Base-by-base conservation (phyloP, 2,888 invertebrate species). In the Platycheirus albimanus region DNA sequence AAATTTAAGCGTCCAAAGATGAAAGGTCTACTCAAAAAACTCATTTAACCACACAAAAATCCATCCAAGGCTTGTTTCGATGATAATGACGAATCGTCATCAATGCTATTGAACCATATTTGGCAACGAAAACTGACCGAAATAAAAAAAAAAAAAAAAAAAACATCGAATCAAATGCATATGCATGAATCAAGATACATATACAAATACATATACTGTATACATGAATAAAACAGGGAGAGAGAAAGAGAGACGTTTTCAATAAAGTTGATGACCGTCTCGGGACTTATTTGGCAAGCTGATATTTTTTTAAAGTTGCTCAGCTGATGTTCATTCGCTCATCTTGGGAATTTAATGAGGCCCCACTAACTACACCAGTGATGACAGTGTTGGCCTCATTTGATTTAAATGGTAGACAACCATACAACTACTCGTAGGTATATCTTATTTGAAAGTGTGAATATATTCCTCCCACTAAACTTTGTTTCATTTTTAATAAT, bases 91-190 rank as follows among this genome's bases (percentile, higher is more conserved):
- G 54, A 71, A 52, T 13, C 43, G 66, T 56, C 71, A 67, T 63
- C 72, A 81, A 67, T 76, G 70, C 33, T 76, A 66, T 49, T 52
- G 56, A 69, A 51, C 83, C 78, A 78, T 78, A 69, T 72, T 69
- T 74, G 72, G 78, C 51, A 56, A 61, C 24, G 64, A 49, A 49
- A 56, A 67, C 47, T 83, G 67, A 74, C 69, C 72, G 72, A 83
- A 49, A 78, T 72, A 45, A 30, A 77, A n/a, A n/a, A n/a, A n/a
- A n/a, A n/a, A n/a, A n/a, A n/a, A n/a, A n/a, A n/a, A n/a, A 63
- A 72, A 72, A 61, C 43, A 38, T 28, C 61, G 15, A 41, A 13
- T 24, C 30, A 30, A 38, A 47, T 69, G 47, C 36, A 74, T 58
- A 75, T 54, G 58, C 20, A 66, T 78, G 61, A 58, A 20, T 54